Base-by-base conservation (phyloP, 1,140 invertebrate genomes). In the Galendromus occidentalis region DNA sequence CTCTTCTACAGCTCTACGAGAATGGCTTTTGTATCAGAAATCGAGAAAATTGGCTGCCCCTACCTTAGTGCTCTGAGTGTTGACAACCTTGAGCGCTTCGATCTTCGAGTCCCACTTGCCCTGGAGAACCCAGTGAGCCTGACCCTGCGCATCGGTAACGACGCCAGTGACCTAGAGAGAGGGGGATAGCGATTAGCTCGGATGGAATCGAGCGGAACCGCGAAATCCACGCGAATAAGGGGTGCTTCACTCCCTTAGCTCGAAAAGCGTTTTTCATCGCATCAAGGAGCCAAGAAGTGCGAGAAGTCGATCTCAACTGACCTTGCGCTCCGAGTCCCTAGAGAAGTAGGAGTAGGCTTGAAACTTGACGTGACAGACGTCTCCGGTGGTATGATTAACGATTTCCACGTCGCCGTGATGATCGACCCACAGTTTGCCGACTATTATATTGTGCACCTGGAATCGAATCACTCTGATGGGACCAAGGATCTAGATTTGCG, bases 351-450 rank as follows among this genome's bases (percentile, higher is more conserved):
- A 94, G 76, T 98, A 98, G 9, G 93, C 89, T 72, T 91, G 85
- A 75, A 89, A 95, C 74, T 95, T 98, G 25, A 99, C 80, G 75
- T 91, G 87, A 76, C 93, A 97, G 74, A 88, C 91, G 72, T 94
- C 86, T 64, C 91, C 91, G 44, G 83, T 83, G 51, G 83, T 84
- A 67, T 88, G 84, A 77, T 94, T 92, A 29, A 83, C 81, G 68
- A 98, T 97, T 73, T 96, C 91, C 91, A 96, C 97, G 74, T 98
- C 94, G 39, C 95, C 96, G 74, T 95, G 90, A 75, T 98, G 91
- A 79, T 98, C 96, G 17, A 99, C 91, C 96, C 96, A 99, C 67
- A 99, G 81, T 78, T 92, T 93, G 64, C 96, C 96, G 42, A 99
- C 93, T 69, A 99, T 98, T 68, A 98, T 98, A 77, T 99, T 99